Evolutionary conservation across 2,888 invertebrate species (phyloP).

Genomic region (Noctua fimbriata): DNA sequence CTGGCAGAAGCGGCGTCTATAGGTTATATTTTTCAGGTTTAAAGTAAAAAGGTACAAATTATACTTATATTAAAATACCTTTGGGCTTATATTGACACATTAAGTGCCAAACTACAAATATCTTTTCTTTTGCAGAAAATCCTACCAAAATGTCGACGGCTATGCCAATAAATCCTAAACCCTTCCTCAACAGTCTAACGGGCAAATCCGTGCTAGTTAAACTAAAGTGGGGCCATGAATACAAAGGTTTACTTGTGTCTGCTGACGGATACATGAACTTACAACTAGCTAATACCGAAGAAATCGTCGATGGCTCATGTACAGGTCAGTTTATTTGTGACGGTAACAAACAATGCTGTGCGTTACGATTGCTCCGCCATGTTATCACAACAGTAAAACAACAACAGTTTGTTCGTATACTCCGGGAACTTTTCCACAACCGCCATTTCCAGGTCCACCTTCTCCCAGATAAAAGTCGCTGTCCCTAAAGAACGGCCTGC

Average conservation of each 20-base stretch:
- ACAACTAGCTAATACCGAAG: conserved; percentile 99
- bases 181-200: conserved; percentile 99
- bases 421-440: too few species aligned
- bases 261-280: conserved; percentile 99
- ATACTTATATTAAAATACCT: too few species aligned
- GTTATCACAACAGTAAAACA: too few species aligned
- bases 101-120: not conserved
- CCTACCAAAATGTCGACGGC: conserved; percentile 92
- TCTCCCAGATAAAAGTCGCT: too few species aligned
- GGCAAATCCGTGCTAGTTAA: conserved; percentile 99
- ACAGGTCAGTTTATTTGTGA: conserved; percentile 91
- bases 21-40: conserved; percentile 60
- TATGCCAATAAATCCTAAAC: conserved; percentile 99
- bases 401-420: too few species aligned
- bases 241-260: conserved; percentile 99
- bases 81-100: not conserved
- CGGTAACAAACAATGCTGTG: too few species aligned
- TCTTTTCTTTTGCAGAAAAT: conserved; percentile 58
- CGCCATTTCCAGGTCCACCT: too few species aligned
- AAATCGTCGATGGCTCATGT: conserved; percentile 97
- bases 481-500: too few species aligned
- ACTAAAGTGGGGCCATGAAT: conserved; percentile 99
- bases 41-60: conserved; percentile 34
- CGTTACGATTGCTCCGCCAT: too few species aligned
- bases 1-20: conserved; percentile 42